Evolutionary conservation across 2,888 invertebrate species (phyloP).

Genomic region (Melikaiella ostensackeni): DNA sequence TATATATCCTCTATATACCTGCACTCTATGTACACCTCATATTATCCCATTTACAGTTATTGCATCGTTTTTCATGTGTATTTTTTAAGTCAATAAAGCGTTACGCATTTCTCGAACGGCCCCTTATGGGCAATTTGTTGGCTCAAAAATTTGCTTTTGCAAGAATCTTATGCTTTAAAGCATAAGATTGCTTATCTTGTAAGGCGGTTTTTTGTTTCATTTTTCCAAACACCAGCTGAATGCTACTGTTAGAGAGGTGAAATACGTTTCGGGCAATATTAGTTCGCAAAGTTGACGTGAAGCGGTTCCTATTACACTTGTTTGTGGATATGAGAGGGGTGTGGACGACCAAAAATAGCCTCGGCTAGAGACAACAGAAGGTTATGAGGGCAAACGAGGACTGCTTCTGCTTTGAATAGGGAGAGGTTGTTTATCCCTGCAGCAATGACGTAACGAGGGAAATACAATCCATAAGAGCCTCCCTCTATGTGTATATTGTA

Average conservation of each 20-base stretch:
- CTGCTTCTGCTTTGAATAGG: background rate
- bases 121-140: too few relatives aligned
- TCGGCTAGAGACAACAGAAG: background rate
- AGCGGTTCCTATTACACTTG: background rate
- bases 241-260: background rate
- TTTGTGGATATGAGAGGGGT: background rate
- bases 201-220: background rate
- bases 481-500: background rate
- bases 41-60: too few relatives aligned
- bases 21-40: too few relatives aligned
- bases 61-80: too few relatives aligned
- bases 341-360: background rate
- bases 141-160: too few relatives aligned
- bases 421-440: background rate
- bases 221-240: background rate
- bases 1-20: too few relatives aligned
- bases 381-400: background rate
- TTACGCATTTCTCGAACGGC: too few relatives aligned
- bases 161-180: too few relatives aligned
- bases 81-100: too few relatives aligned
- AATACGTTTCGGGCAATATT: background rate
- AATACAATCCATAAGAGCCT: background rate
- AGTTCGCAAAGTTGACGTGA: background rate
- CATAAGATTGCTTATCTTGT: too few relatives aligned
- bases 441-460: background rate